phyloP scores from a whole-genome alignment of 2,797 vertebrate genomes.

The Allobates femoralis region DNA sequence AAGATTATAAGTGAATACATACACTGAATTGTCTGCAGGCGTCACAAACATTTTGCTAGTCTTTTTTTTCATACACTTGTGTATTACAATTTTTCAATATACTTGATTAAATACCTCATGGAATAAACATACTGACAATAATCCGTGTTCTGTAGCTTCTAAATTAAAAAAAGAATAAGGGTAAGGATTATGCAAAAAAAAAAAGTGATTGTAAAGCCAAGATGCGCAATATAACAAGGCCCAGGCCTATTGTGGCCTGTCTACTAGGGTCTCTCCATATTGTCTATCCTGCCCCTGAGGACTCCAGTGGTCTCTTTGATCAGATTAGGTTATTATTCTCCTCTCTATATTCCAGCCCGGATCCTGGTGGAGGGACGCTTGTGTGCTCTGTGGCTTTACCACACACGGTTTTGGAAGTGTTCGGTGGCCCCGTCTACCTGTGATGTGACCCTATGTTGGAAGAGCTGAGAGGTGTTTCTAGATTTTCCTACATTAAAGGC shows the following conservation, averaged over 20 bases:
- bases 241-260: too few species aligned
- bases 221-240: too few species aligned
- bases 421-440: conserved; percentile 42
- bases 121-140: too few species aligned
- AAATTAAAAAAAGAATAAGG: too few species aligned
- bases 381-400: conserved; percentile 55
- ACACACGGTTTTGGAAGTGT: conserved; percentile 46
- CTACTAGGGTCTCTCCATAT: too few species aligned
- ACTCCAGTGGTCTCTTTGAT: not conserved
- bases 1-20: not conserved
- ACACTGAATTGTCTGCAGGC: not conserved
- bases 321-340: conserved; percentile 31
- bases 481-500: conserved; percentile 42
- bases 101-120: too few species aligned
- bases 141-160: too few species aligned
- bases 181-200: too few species aligned
- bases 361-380: not conserved
- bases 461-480: conserved; percentile 42
- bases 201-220: too few species aligned
- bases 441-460: conserved; percentile 32
- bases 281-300: not conserved
- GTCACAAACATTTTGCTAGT: not conserved
- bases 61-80: not conserved
- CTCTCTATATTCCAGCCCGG: not conserved
- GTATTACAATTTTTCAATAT: not conserved